A percentile compares a stretch with the other conserved stretches of the same genome.
These are phyloP conservation scores for Drosophila jambulina DNA, from an alignment of 1,140 invertebrate species.

Conservation along the genomic window DNA sequence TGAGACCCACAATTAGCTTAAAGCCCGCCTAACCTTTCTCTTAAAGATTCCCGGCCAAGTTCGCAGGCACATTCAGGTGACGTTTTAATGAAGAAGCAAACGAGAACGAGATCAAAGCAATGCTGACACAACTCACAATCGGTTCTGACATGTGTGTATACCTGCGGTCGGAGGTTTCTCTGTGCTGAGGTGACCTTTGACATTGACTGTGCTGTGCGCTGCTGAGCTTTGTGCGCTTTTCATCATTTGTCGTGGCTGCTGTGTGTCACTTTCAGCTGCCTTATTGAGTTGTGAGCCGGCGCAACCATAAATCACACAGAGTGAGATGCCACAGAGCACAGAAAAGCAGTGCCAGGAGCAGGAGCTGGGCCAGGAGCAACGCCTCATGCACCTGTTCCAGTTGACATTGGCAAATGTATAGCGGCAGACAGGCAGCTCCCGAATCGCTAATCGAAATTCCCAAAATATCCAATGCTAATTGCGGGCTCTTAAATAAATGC, in stretches of 20 bases:
- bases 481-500: conserved; percentile 11
- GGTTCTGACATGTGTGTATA: conserved; percentile 27
- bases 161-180: conserved; percentile 11
- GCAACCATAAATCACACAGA: conserved; percentile 66
- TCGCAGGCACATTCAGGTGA: conserved; percentile 38
- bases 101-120: conserved; percentile 43
- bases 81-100: conserved; percentile 56
- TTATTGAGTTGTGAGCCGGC: conserved; percentile 64
- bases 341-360: neutral
- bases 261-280: conserved; percentile 59
- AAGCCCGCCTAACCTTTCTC: neutral
- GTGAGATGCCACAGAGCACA: conserved; percentile 32
- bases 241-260: conserved; percentile 53
- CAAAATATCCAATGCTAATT: conserved; percentile 3
- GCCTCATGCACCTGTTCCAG: conserved; percentile 7
- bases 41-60: neutral
- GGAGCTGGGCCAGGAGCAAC: neutral
- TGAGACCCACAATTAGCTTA: conserved; percentile 9
- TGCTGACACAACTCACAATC: conserved; percentile 47
- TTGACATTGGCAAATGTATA: conserved; percentile 22
- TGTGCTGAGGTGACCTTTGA: conserved; percentile 61
- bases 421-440: neutral
- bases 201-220: conserved; percentile 40
- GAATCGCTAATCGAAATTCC: conserved; percentile 9
- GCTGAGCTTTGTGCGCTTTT: conserved; percentile 46